Percentiles rank a stretch among this genome's conserved stretches.
Conservation (phyloP, 2,113 vertebrate genomes). For the Hippocampus zosterae region DNA sequence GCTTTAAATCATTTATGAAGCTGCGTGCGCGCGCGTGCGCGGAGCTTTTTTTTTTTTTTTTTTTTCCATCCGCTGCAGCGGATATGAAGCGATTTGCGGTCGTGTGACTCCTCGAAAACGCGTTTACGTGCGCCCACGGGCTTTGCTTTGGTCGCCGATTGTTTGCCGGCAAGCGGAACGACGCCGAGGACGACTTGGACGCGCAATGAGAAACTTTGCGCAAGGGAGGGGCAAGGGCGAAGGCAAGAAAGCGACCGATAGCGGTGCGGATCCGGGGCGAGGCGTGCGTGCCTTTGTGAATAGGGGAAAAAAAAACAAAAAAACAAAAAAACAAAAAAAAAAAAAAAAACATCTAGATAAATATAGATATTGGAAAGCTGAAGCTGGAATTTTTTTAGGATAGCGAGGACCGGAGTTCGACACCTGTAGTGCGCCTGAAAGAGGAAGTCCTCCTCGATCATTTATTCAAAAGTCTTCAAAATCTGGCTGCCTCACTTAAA, state of each 20-base stretch:
- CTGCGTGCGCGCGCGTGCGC: background rate
- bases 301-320: background rate
- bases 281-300: background rate
- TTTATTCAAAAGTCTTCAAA: too few species aligned
- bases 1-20: slow-evolving; percentile 65
- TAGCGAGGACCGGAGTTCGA: too few species aligned
- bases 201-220: background rate
- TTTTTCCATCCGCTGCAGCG: background rate
- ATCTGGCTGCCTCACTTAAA: too few species aligned
- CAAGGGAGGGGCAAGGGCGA: background rate
- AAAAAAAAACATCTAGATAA: too few species aligned
- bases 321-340: too few species aligned
- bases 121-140: background rate
- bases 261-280: background rate
- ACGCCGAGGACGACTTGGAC: background rate
- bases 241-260: background rate
- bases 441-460: too few species aligned
- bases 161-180: background rate
- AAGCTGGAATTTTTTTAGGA: too few species aligned
- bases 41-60: background rate
- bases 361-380: too few species aligned
- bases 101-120: background rate
- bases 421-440: too few species aligned
- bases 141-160: background rate
- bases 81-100: background rate